Evolutionary conservation across 2,113 vertebrate species (phyloP).

Genomic region (crab-eating macaque (Macaca fascicularis)): T2T-MFA8v1.1 NC_088380.1:95482501-95483000

Average conservation of each 20-base stretch:
- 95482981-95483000: constrained; percentile 56
- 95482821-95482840: constrained; percentile 56
- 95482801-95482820: constrained; percentile 56
- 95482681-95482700: constrained; percentile 45
- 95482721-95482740: constrained; percentile 27
- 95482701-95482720: constrained; percentile 12
- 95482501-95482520: not conserved
- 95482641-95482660: not conserved
- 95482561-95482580: constrained; percentile 11
- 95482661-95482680: constrained; percentile 39
- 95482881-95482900: constrained; percentile 47
- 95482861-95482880: constrained; percentile 61
- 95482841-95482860: constrained; percentile 48
- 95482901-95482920: constrained; percentile 46
- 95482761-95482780: constrained; percentile 52
- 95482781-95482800: constrained; percentile 45
- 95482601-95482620: not conserved
- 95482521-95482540: not conserved
- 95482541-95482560: not conserved
- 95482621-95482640: not conserved
- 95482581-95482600: constrained; percentile 4
- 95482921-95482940: constrained; percentile 32
- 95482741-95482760: constrained; percentile 45
- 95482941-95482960: constrained; percentile 15
- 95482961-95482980: constrained; percentile 58